Evolutionary conservation across 1,140 invertebrate species (phyloP), one percentile per base, ranked within the genome.

Genomic region (Latrodectus geometricus): DNA sequence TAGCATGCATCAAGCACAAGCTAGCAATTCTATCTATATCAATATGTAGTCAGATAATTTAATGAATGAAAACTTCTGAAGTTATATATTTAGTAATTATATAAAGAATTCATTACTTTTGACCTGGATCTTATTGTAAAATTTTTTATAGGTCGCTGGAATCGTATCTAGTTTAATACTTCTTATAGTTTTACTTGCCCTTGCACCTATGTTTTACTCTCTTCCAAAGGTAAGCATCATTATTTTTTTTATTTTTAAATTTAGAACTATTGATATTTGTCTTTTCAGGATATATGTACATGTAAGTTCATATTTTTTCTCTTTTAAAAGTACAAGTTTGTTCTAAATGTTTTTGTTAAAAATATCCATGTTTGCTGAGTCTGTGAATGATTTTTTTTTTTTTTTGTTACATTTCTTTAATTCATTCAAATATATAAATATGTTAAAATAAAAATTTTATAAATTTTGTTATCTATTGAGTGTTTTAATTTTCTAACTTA

Each of bases 151-250:
- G 90, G 88, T 93, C 20, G 90, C 92, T 49, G 91, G 92, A 14
- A 87, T 93, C 20, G 79, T 94, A 9, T 92, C 92, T 1, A 89
- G 91, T 80, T 80, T 89, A 9, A 89, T 93, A 12, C 89, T 93
- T 0, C 89, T 93, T 3, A 89, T 93, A 12, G 92, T 93, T n/a
- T 88, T 93, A 11, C 89, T 93, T 8, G 92, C 91, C 88, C 89
- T 93, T 14, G 92, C 90, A 23, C 92, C 92, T 23, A 76, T 91
- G 66, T 91, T 93, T 61, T 80, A 89, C 73, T 69, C 77, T 74
- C 87, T 92, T 70, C 92, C 92, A 73, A 91, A 91, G 85, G 91
- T 92, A 89, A 91, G 89, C 89, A 77, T 15, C 48, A 73, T 50
- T 54, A n/a, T 72, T 66, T n/a, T 61, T 88, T 84, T 65, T 15